Conservation (phyloP, 1,140 invertebrate genomes). For the Ips typographus region DNA sequence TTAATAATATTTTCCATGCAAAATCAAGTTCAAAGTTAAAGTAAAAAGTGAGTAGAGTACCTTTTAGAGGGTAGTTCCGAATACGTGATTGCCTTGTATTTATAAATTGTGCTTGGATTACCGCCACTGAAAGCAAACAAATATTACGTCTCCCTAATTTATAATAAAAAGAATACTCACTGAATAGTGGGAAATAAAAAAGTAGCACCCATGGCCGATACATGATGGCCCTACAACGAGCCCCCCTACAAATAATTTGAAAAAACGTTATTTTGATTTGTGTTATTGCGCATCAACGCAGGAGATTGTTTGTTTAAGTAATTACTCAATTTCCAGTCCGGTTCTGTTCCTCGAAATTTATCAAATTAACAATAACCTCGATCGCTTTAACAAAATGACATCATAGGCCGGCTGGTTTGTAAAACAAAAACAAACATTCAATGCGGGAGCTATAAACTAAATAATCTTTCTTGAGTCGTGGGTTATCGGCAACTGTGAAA, state of each 20-base stretch:
- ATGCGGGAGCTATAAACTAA: constrained; percentile 14
- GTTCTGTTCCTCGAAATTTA: neutral
- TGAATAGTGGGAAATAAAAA: constrained; percentile 11
- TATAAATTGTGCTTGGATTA: constrained; percentile 23
- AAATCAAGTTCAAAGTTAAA: neutral
- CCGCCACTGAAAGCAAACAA: neutral
- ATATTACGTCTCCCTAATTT: too few species aligned
- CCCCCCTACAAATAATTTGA: too few species aligned
- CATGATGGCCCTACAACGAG: neutral
- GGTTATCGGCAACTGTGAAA: constrained; percentile 17
- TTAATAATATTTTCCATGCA: constrained; percentile 1
- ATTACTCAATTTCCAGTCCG: neutral
- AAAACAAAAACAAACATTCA: constrained; percentile 22
- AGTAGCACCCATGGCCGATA: constrained; percentile 23
- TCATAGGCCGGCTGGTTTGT: constrained; percentile 13
- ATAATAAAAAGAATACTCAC: constrained; percentile 12
- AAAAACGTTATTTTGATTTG: too few species aligned
- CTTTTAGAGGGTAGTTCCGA: constrained; percentile 25
- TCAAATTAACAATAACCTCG: neutral
- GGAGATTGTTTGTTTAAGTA: too few species aligned
- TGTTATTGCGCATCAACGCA: too few species aligned
- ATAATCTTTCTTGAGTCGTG: constrained; percentile 13
- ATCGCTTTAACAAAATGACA: constrained; percentile 21
- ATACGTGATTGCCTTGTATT: constrained; percentile 10
- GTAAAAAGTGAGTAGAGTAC: constrained; percentile 9